phyloP scores from a whole-genome alignment of 2,113 vertebrate genomes.

The Tupaia chinensis region DNA sequence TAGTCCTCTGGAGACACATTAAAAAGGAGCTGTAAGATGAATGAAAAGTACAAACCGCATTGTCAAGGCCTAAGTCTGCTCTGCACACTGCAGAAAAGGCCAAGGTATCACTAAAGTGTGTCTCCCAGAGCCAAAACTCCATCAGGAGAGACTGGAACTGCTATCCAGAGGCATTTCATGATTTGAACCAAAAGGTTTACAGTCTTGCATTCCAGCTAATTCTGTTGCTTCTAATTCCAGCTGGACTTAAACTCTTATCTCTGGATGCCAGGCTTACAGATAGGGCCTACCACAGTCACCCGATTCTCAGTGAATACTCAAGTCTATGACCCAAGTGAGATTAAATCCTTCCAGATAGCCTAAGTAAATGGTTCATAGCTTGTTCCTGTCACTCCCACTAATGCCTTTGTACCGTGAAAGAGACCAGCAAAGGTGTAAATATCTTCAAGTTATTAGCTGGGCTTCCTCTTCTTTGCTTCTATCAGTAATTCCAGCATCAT shows the following conservation, averaged over 20 bases:
- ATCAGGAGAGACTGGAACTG: conserved; percentile 78
- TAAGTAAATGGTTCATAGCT: conserved; percentile 86
- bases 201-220: conserved; percentile 83
- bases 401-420: conserved; percentile 83
- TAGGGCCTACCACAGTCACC: conserved; percentile 83
- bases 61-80: not conserved
- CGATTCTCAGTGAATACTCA: conserved; percentile 85
- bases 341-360: conserved; percentile 86
- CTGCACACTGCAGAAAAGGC: conserved; percentile 14
- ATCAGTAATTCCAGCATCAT: conserved; percentile 43
- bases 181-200: conserved; percentile 83
- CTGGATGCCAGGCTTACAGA: conserved; percentile 85
- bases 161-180: conserved; percentile 82
- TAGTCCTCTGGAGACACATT: conserved; percentile 49
- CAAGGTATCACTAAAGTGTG: conserved; percentile 64
- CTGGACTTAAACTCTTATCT: conserved; percentile 89
- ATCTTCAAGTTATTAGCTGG: conserved; percentile 82
- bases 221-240: conserved; percentile 85
- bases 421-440: conserved; percentile 83
- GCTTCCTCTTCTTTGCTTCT: conserved; percentile 70
- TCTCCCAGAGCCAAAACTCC: conserved; percentile 74
- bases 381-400: conserved; percentile 86
- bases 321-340: conserved; percentile 85
- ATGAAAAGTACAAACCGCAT: not conserved
- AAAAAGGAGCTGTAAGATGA: not conserved